These are phyloP conservation scores for Pseudomyrmex dendroicus DNA, from an alignment of 1,140 invertebrate species.

Conservation along the genomic window DNA sequence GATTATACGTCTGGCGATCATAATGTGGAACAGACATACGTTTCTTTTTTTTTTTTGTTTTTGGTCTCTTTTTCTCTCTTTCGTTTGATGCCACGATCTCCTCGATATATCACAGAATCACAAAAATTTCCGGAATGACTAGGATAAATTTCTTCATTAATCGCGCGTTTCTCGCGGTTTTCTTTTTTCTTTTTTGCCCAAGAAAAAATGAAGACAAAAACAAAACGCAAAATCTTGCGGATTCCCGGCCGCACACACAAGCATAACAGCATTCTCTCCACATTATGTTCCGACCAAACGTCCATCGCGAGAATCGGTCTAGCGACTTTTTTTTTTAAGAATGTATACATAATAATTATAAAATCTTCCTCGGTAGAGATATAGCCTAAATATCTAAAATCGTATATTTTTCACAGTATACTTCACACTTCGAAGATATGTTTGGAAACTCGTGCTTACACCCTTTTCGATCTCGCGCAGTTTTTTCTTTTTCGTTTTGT, in stretches of 20 bases:
- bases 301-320: constrained; percentile 43
- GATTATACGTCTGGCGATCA: constrained; percentile 67
- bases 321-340: constrained; percentile 46
- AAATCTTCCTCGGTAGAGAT: constrained; percentile 72
- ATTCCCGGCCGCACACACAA: not conserved
- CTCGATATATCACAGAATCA: constrained; percentile 82
- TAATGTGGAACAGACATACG: constrained; percentile 72
- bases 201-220: constrained; percentile 16
- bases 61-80: constrained; percentile 55
- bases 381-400: constrained; percentile 78
- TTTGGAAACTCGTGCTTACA: constrained; percentile 70
- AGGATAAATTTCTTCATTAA: constrained; percentile 81
- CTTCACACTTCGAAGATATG: constrained; percentile 81
- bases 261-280: constrained; percentile 61
- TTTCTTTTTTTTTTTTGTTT: constrained; percentile 43
- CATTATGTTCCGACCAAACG: constrained; percentile 75
- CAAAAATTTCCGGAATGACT: constrained; percentile 83
- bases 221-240: constrained; percentile 29
- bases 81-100: constrained; percentile 42
- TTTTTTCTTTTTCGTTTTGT: not conserved
- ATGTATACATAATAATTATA: constrained; percentile 71
- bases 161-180: constrained; percentile 57
- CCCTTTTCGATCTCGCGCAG: not conserved
- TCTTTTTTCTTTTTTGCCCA: constrained; percentile 47
- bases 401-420: constrained; percentile 84